Evolutionary conservation across 2,113 vertebrate species (phyloP).

Genomic region (Chlamydotis undulata): DNA sequence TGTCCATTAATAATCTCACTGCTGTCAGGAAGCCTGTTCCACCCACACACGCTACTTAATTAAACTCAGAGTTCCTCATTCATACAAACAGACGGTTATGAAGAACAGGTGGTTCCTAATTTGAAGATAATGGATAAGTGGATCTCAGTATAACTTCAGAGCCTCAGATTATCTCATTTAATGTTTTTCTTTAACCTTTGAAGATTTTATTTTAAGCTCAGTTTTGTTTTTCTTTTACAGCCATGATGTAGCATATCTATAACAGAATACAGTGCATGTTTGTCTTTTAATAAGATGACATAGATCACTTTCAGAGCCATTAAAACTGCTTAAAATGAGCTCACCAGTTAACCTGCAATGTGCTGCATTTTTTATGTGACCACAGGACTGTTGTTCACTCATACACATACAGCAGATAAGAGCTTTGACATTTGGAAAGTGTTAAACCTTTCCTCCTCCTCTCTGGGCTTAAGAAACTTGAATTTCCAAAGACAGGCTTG

Average conservation of each 20-base stretch:
- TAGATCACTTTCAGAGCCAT: not conserved
- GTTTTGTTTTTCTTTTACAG: conserved; percentile 38
- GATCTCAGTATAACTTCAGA: conserved; percentile 60
- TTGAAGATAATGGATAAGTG: conserved; percentile 70
- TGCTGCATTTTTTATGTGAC: not conserved
- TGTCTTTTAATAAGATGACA: not conserved
- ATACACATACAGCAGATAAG: not conserved
- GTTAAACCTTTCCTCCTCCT: not conserved
- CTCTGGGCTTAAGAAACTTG: not conserved
- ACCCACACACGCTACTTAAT: conserved; percentile 80
- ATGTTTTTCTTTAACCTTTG: conserved; percentile 55
- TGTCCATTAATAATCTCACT: conserved; percentile 81
- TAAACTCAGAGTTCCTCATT: conserved; percentile 76
- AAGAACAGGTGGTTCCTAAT: conserved; percentile 78
- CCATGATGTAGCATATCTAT: not conserved
- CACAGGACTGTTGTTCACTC: not conserved
- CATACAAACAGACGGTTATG: conserved; percentile 64
- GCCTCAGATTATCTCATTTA: conserved; percentile 48
- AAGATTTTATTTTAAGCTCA: conserved; percentile 48
- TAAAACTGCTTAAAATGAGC: not conserved
- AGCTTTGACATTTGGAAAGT: not conserved
- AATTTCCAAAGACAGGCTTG: not conserved
- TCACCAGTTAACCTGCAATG: not conserved
- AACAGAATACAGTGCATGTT: not conserved
- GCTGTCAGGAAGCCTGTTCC: conserved; percentile 73